Percentiles rank a stretch among this genome's conserved stretches.
These are phyloP conservation scores for Marronus borbonicus DNA, from an alignment of 2,888 invertebrate genomes.

Conservation along the genomic window DNA sequence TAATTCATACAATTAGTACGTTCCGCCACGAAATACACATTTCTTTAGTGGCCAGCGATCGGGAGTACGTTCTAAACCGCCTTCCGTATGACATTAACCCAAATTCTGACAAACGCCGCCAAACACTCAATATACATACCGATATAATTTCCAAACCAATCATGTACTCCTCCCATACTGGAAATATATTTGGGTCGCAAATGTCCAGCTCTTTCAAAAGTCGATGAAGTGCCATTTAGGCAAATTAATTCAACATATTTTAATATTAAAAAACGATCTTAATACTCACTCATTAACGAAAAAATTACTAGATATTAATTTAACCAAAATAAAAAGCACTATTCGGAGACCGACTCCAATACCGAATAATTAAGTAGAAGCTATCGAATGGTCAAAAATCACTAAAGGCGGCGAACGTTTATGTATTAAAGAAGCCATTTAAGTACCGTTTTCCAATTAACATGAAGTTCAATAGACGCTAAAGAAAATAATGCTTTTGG, in stretches of 20 bases:
- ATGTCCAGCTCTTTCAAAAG: slow-evolving; percentile 8
- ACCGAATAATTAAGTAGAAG: no score
- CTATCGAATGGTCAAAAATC: no score
- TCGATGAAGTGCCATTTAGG: slow-evolving; percentile 12
- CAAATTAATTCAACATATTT: slow-evolving; percentile 18
- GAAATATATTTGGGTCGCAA: not conserved
- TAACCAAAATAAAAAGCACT: no score
- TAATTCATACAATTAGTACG: slow-evolving; percentile 24
- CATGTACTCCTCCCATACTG: not conserved
- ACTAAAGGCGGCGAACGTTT: no score
- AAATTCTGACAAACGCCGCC: slow-evolving; percentile 4
- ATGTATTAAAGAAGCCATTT: no score
- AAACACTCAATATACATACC: not conserved
- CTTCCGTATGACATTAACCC: slow-evolving; percentile 38
- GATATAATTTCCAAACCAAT: slow-evolving; percentile 14
- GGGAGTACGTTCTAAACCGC: slow-evolving; percentile 15
- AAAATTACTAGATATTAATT: no score
- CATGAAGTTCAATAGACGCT: no score
- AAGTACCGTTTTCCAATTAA: no score
- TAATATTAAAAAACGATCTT: not conserved
- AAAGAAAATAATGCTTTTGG: no score
- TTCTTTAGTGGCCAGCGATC: not conserved
- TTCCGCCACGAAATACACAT: not conserved
- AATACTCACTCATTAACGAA: no score
- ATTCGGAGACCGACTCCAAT: no score